Conservation (phyloP, 2,888 invertebrate species). For the Eudemis profundana region DNA sequence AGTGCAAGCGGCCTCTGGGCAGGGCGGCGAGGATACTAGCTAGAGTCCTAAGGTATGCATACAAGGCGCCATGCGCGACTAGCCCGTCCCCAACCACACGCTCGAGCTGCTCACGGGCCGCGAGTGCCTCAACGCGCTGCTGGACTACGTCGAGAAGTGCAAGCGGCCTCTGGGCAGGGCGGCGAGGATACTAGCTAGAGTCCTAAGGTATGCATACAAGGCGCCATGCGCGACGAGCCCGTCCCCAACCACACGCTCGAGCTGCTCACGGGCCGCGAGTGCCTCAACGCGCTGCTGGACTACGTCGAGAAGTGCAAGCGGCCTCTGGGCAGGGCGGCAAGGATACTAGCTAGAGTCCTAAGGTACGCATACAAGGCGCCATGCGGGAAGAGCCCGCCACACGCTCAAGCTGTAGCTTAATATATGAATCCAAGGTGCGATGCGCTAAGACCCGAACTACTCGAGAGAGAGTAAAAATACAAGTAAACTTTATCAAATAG, state of each 20-base stretch:
- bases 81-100: conserved; percentile 64
- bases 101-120: conserved; percentile 69
- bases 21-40: conserved; percentile 82
- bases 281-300: conserved; percentile 74
- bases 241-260: conserved; percentile 67
- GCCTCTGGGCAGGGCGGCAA: conserved; percentile 78
- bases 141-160: conserved; percentile 79
- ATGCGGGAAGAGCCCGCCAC: conserved; percentile 63
- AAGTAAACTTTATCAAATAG: too few relatives aligned
- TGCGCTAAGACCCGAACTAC: too few relatives aligned
- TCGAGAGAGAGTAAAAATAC: too few relatives aligned
- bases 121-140: conserved; percentile 73
- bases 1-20: conserved; percentile 75
- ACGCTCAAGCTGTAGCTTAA: conserved; percentile 75
- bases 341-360: conserved; percentile 81
- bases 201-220: conserved; percentile 73
- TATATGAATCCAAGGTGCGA: conserved; percentile 68
- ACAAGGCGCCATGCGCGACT: conserved; percentile 61
- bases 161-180: conserved; percentile 79
- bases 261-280: conserved; percentile 70
- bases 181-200: conserved; percentile 80
- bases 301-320: conserved; percentile 76
- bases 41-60: conserved; percentile 80
- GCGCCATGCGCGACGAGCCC: conserved; percentile 56
- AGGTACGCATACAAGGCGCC: conserved; percentile 73